A percentile compares a stretch with the other conserved stretches of the same genome.
Evolutionary conservation across 1,140 invertebrate species (phyloP).

Genomic region (Anastrepha obliqua): DNA sequence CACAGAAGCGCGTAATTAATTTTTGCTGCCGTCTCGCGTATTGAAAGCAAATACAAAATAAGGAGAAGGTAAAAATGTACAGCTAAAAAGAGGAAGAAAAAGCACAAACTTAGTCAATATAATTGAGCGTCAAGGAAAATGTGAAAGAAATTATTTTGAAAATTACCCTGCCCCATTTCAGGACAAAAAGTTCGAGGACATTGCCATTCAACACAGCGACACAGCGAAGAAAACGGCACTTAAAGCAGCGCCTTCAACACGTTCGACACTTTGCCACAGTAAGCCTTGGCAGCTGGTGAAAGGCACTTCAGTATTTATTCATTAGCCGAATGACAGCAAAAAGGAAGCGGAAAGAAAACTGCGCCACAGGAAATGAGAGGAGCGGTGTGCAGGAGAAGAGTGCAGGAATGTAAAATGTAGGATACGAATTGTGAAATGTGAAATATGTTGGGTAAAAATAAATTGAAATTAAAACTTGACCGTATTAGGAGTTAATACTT

Average conservation of each 20-base stretch:
- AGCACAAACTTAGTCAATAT: too few relatives aligned
- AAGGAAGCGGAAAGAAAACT: background rate
- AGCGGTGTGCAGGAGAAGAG: background rate
- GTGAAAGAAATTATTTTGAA: too few relatives aligned
- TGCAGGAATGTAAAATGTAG: background rate
- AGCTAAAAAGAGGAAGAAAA: too few relatives aligned
- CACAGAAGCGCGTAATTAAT: too few relatives aligned
- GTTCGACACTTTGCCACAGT: background rate
- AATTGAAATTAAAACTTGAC: slow-evolving; percentile 21
- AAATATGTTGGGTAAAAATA: background rate
- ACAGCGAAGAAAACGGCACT: background rate
- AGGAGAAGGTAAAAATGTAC: too few relatives aligned
- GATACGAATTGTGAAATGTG: background rate
- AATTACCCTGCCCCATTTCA: too few relatives aligned
- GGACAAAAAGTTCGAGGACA: background rate
- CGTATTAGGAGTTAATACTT: background rate
- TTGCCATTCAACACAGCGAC: background rate
- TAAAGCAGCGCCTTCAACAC: background rate
- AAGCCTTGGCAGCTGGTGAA: background rate
- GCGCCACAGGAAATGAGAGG: too few relatives aligned
- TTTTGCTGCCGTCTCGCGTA: too few relatives aligned
- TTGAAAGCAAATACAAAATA: too few relatives aligned
- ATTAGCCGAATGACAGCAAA: background rate
- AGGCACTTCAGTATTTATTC: background rate
- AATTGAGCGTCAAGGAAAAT: too few relatives aligned